Percentiles rank a stretch among this genome's conserved stretches.
Conservation (phyloP, 2,113 vertebrate species). For the Rattus rattus region DNA sequence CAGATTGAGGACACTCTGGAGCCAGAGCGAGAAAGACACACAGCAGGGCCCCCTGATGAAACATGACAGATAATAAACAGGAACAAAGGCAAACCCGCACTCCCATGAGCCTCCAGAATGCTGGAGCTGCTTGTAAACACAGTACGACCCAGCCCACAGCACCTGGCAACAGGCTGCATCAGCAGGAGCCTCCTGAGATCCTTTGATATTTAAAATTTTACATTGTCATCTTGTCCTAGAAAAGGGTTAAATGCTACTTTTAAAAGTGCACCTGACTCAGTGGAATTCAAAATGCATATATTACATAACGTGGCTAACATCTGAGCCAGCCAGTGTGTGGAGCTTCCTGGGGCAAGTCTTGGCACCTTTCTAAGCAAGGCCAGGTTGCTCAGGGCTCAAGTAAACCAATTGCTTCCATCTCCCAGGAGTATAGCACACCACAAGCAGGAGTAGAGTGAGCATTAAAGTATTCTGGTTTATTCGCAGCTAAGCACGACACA, state of each 20-base stretch:
- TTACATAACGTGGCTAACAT: background rate
- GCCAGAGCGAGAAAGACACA: background rate
- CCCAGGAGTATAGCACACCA: background rate
- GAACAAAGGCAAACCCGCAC: background rate
- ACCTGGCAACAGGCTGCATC: background rate
- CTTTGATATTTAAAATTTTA: background rate
- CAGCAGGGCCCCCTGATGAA: no score
- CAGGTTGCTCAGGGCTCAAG: background rate
- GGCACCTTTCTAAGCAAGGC: background rate
- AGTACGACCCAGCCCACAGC: background rate
- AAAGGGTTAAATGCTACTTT: background rate
- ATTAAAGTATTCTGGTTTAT: background rate
- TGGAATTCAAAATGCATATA: background rate
- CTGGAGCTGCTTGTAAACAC: background rate
- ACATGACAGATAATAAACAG: rapidly evolving
- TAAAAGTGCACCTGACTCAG: background rate
- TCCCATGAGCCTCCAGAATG: background rate
- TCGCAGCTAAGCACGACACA: no score
- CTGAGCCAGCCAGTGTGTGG: background rate
- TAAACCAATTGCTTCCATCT: no score
- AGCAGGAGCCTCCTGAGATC: rapidly evolving
- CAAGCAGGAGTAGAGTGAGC: background rate
- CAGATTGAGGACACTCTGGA: no score
- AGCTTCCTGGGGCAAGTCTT: background rate
- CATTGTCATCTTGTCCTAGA: background rate